Percentiles rank a stretch among this genome's conserved stretches.
Evolutionary conservation across 2,113 vertebrate genomes (phyloP).

Genomic region (Laticauda colubrina): DNA sequence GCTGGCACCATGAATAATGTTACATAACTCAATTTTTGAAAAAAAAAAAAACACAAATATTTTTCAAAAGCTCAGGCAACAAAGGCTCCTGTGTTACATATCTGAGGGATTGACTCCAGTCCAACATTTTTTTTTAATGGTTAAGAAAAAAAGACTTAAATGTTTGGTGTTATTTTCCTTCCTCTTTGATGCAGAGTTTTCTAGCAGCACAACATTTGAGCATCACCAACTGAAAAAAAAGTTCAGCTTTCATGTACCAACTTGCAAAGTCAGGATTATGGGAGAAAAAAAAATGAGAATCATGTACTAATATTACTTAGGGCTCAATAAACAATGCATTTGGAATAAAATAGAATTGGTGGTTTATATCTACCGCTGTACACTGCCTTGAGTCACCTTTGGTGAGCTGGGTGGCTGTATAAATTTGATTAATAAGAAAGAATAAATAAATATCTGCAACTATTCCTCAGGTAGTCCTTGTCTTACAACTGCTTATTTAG

Average conservation of each 20-base stretch:
- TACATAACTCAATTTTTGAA: conserved; percentile 14
- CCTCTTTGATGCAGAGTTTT: neutral
- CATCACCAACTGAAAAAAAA: neutral
- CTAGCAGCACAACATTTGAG: neutral
- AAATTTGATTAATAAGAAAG: neutral
- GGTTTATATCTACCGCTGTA: neutral
- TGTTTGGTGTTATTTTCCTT: neutral
- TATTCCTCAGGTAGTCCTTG: neutral
- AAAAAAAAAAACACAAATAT: conserved; percentile 2
- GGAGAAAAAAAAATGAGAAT: neutral
- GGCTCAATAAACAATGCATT: neutral
- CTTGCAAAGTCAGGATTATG: neutral
- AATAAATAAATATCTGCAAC: neutral
- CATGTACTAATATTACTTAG: neutral
- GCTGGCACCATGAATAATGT: conserved; percentile 1
- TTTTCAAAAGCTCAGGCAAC: neutral
- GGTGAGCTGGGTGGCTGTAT: neutral
- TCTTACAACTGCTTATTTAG: neutral
- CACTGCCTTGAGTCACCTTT: neutral
- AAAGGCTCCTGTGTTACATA: conserved; percentile 8
- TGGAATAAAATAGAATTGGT: neutral
- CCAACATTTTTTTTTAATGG: neutral
- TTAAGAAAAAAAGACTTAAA: neutral
- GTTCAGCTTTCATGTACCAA: neutral
- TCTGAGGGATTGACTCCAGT: neutral